A percentile compares a stretch with the other conserved stretches of the same genome.
Evolutionary conservation across 2,797 vertebrate species (phyloP).

Genomic region (Melanogrammus aeglefinus): DNA sequence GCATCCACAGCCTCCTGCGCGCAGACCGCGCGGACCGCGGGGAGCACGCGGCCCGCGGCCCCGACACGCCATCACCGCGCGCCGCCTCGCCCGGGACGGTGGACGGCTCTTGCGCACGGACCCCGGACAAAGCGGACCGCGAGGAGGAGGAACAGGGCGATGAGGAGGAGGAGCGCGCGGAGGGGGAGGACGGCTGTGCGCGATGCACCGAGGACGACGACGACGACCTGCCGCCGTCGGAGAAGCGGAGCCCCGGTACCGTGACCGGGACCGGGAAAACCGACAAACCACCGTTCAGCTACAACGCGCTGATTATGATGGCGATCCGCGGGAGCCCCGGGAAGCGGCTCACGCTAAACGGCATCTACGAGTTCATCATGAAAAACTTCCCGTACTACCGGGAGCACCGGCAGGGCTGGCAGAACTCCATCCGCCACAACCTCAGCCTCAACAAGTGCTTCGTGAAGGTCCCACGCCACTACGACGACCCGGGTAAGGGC

Average conservation of each 20-base stretch:
- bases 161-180: conserved; percentile 41
- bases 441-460: conserved; percentile 82
- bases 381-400: conserved; percentile 82
- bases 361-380: conserved; percentile 82
- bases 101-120: conserved; percentile 51
- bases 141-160: conserved; percentile 19
- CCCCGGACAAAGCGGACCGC: conserved; percentile 44
- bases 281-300: conserved; percentile 82
- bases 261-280: conserved; percentile 63
- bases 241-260: conserved; percentile 36
- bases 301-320: conserved; percentile 84
- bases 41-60: conserved; percentile 13
- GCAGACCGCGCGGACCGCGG: conserved; percentile 50
- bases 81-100: conserved; percentile 62
- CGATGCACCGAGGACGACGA: conserved; percentile 5
- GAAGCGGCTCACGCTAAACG: conserved; percentile 80
- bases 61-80: conserved; percentile 46
- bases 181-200: conserved; percentile 33
- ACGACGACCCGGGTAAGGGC: conserved; percentile 80
- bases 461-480: conserved; percentile 80
- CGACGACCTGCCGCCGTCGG: conserved; percentile 38
- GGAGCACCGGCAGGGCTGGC: conserved; percentile 81
- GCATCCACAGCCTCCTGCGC: conserved; percentile 78
- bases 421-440: conserved; percentile 82
- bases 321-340: conserved; percentile 79